Conservation (phyloP, 2,888 invertebrate genomes). For the Phyllotreta striolata region DNA sequence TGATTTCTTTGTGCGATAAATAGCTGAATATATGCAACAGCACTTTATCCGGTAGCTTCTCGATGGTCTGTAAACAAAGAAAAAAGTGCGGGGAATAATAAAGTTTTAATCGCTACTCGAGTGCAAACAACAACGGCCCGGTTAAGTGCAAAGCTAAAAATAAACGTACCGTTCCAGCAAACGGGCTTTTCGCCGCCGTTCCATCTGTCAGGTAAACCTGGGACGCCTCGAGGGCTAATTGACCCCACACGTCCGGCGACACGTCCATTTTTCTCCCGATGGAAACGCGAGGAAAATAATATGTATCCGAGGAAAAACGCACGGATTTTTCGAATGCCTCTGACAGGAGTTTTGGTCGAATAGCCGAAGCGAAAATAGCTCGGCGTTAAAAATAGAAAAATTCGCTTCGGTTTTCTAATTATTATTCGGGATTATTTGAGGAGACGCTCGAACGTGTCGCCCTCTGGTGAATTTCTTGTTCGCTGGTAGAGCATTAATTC, state of each 20-base stretch:
- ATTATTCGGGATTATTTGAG: too few relatives aligned
- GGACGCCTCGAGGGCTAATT: conserved; percentile 85
- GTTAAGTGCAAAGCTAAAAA: not conserved
- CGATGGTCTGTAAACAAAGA: conserved; percentile 78
- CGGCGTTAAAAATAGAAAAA: too few relatives aligned
- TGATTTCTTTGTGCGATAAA: conserved; percentile 91
- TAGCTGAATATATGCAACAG: conserved; percentile 94
- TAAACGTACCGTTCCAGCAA: conserved; percentile 79
- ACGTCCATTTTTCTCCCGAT: conserved; percentile 46
- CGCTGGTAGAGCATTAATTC: too few relatives aligned
- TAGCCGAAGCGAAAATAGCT: too few relatives aligned
- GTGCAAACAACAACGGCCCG: conserved; percentile 24
- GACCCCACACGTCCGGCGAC: conserved; percentile 82
- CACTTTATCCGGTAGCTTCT: conserved; percentile 97
- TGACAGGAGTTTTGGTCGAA: too few relatives aligned
- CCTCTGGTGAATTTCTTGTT: too few relatives aligned
- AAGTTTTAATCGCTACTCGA: conserved; percentile 5
- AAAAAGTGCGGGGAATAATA: not conserved
- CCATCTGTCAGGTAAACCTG: conserved; percentile 86
- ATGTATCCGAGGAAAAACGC: conserved; percentile 5
- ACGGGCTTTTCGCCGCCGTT: conserved; percentile 79
- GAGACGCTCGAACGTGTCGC: too few relatives aligned
- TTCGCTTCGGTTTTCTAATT: too few relatives aligned
- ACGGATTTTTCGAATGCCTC: conserved; percentile 3
- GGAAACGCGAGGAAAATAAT: conserved; percentile 8